phyloP scores from a whole-genome alignment of 1,140 invertebrate genomes.

The Maconellicoccus hirsutus region DNA sequence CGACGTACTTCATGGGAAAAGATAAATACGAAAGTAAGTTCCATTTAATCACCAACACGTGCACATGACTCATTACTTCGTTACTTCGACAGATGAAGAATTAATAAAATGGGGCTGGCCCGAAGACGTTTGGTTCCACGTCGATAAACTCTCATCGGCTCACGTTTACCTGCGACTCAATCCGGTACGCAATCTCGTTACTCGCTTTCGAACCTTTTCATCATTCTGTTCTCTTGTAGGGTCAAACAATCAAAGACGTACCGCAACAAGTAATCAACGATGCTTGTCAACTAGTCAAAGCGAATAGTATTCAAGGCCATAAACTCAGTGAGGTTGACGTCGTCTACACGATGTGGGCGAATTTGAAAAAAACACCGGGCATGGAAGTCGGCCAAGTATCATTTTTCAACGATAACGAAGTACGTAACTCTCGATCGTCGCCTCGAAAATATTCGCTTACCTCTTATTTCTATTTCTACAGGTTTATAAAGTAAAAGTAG shows the following conservation, averaged over 20 bases:
- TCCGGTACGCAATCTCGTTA: conserved; percentile 46
- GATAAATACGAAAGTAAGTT: conserved; percentile 92
- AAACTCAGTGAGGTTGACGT: conserved; percentile 97
- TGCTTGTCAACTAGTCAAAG: conserved; percentile 95
- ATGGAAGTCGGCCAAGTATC: conserved; percentile 97
- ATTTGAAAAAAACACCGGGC: conserved; percentile 89
- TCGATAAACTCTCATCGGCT: conserved; percentile 92
- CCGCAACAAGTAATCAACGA: conserved; percentile 84
- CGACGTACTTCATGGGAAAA: conserved; percentile 85
- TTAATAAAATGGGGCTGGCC: conserved; percentile 98
- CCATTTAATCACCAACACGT: conserved; percentile 10
- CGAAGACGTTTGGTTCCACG: conserved; percentile 99
- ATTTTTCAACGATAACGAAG: conserved; percentile 87
- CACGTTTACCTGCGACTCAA: conserved; percentile 89
- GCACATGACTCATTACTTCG: conserved; percentile 15
- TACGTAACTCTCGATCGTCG: too few species aligned
- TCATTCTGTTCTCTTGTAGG: conserved; percentile 43
- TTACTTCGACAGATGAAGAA: conserved; percentile 74
- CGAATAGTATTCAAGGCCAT: conserved; percentile 87
- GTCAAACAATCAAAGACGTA: conserved; percentile 92
- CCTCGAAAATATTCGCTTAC: too few species aligned
- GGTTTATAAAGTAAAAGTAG: conserved; percentile 73
- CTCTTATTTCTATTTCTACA: too few species aligned
- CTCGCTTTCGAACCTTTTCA: too few species aligned
- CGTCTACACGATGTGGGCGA: conserved; percentile 97